phyloP scores from a whole-genome alignment of 2,888 invertebrate species.

The Drosophila aldrichi region DNA sequence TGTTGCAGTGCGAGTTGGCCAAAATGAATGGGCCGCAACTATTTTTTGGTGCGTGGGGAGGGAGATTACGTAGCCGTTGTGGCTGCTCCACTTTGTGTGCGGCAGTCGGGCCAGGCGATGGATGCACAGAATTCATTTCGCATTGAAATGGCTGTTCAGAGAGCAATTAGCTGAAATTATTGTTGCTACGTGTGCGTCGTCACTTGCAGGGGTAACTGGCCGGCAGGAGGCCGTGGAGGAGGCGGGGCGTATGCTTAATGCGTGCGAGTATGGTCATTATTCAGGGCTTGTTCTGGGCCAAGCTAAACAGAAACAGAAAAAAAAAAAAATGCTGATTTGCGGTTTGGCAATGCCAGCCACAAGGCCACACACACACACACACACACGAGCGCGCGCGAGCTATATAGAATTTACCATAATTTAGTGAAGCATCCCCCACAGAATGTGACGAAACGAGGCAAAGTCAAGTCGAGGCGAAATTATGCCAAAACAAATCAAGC shows the following conservation, averaged over 20 bases:
- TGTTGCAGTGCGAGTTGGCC: constrained; percentile 21
- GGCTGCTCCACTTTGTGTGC: background rate
- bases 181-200: constrained; percentile 80
- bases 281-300: constrained; percentile 37
- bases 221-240: background rate
- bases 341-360: constrained; percentile 59
- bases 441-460: constrained; percentile 34
- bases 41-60: constrained; percentile 20
- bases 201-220: constrained; percentile 53
- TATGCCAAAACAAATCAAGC: constrained; percentile 81
- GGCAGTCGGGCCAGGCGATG: constrained; percentile 19
- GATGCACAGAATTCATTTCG: constrained; percentile 76
- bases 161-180: constrained; percentile 83
- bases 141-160: constrained; percentile 81
- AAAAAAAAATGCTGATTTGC: constrained; percentile 74
- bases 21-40: constrained; percentile 64
- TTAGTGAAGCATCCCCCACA: constrained; percentile 38
- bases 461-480: constrained; percentile 59
- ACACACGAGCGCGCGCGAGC: background rate
- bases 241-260: constrained; percentile 69
- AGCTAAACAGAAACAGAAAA: background rate
- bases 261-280: constrained; percentile 60
- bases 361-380: constrained; percentile 10
- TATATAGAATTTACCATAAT: constrained; percentile 56
- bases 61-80: background rate